A percentile compares a stretch with the other conserved stretches of the same genome.
Conservation (phyloP, 1,140 invertebrate genomes). For the Periplaneta americana region DNA sequence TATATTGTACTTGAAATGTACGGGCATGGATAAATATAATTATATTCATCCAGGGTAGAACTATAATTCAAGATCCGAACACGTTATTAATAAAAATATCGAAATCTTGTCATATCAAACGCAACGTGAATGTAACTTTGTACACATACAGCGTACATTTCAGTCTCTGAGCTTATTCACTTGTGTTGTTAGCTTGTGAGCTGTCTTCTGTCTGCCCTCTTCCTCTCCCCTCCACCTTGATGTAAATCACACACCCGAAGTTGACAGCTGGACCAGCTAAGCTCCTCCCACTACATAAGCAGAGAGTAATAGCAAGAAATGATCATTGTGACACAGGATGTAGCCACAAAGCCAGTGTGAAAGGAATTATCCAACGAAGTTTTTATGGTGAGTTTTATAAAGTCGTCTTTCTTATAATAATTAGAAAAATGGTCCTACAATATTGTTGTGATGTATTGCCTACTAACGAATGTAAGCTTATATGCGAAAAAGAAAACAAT, state of each 20-base stretch:
- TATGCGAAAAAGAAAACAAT: background rate
- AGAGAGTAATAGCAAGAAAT: background rate
- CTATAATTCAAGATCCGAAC: too few relatives aligned
- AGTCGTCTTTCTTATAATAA: too few relatives aligned
- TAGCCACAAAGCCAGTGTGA: background rate
- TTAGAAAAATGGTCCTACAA: background rate
- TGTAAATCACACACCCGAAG: too few relatives aligned
- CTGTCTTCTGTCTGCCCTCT: background rate
- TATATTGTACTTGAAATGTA: too few relatives aligned
- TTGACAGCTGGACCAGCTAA: background rate
- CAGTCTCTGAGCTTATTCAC: background rate
- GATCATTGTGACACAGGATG: background rate
- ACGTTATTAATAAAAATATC: too few relatives aligned
- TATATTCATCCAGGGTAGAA: too few relatives aligned
- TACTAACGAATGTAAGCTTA: constrained; percentile 13
- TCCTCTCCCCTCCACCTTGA: background rate
- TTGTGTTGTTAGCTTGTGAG: background rate
- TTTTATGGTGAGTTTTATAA: background rate
- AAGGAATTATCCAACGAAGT: background rate
- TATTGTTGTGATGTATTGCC: background rate
- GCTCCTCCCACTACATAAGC: background rate
- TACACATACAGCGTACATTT: background rate
- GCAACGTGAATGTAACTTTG: too few relatives aligned
- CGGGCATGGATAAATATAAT: too few relatives aligned
- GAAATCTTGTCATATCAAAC: too few relatives aligned